Conservation (phyloP, 2,888 invertebrate species). For the Ecliptopera silaceata region DNA sequence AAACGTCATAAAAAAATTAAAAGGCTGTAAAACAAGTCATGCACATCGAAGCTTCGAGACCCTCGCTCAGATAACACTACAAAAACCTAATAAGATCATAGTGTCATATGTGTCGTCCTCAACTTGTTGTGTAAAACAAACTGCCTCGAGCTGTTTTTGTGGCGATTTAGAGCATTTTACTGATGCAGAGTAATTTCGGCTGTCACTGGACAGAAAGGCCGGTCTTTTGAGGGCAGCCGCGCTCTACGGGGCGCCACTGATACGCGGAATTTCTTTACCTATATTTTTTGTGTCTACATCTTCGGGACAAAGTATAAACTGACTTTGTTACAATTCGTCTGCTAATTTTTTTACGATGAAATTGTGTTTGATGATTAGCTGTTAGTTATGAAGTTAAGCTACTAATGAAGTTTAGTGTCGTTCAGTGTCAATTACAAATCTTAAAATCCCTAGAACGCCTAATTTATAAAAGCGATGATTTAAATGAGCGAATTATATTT, state of each 20-base stretch:
- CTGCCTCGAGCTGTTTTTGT: constrained; percentile 59
- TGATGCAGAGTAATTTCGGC: constrained; percentile 74
- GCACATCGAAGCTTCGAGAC: constrained; percentile 34
- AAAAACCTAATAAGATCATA: constrained; percentile 51
- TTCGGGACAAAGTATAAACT: constrained; percentile 36
- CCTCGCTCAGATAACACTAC: constrained; percentile 20
- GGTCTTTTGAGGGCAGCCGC: constrained; percentile 67
- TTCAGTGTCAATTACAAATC: too few species aligned
- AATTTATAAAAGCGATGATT: too few species aligned
- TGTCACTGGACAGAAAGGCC: constrained; percentile 67
- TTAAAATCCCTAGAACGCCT: too few species aligned
- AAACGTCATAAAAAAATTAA: neutral
- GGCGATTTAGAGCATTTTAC: constrained; percentile 51
- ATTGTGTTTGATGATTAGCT: neutral
- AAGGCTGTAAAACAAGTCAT: constrained; percentile 33
- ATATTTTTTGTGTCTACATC: constrained; percentile 53
- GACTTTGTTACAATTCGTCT: constrained; percentile 36
- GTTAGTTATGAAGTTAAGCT: neutral
- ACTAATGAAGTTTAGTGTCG: neutral
- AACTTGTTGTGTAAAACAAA: constrained; percentile 78
- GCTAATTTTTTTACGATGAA: constrained; percentile 28
- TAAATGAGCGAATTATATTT: too few species aligned
- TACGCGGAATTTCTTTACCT: constrained; percentile 73
- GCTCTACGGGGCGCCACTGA: constrained; percentile 66
- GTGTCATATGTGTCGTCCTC: constrained; percentile 65